A percentile compares a stretch with the other conserved stretches of the same genome.
These are phyloP conservation scores for Sebastes trivittatus DNA, from an alignment of 2,797 vertebrate species.

Conservation along the genomic window DNA sequence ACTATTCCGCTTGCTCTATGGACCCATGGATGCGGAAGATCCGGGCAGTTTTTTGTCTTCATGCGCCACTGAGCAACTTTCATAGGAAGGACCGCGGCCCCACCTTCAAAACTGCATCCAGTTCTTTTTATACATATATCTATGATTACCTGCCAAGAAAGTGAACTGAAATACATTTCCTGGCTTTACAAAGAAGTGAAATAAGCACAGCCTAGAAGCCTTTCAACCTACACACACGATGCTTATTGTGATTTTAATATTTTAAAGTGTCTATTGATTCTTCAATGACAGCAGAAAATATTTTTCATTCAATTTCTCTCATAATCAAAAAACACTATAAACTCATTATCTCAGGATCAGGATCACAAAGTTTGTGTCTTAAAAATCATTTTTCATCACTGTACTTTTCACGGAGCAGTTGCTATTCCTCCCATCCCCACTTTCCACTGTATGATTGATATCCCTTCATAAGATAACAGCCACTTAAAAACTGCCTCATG, in stretches of 20 bases:
- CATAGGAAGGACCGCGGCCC: too few relatives aligned
- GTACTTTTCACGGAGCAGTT: neutral
- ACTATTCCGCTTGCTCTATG: too few relatives aligned
- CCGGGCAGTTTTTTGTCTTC: too few relatives aligned
- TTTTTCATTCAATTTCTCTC: neutral
- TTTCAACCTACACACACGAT: neutral
- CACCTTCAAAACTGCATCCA: too few relatives aligned
- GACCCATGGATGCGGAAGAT: too few relatives aligned
- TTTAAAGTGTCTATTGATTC: neutral
- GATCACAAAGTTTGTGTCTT: neutral
- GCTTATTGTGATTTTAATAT: neutral
- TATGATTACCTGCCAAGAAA: neutral
- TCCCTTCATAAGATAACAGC: neutral
- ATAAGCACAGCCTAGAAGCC: neutral
- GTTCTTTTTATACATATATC: too few relatives aligned
- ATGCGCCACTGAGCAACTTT: too few relatives aligned
- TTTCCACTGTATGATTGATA: conserved; percentile 1
- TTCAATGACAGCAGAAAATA: neutral
- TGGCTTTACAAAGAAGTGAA: neutral
- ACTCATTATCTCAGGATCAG: too few relatives aligned
- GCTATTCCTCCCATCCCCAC: neutral
- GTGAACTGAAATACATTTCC: neutral
- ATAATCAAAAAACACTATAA: neutral
- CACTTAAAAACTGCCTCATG: neutral
- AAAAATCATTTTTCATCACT: neutral